These are phyloP conservation scores for Entosphenus tridentatus DNA, from an alignment of 2,113 vertebrate genomes.

Conservation along the genomic window DNA sequence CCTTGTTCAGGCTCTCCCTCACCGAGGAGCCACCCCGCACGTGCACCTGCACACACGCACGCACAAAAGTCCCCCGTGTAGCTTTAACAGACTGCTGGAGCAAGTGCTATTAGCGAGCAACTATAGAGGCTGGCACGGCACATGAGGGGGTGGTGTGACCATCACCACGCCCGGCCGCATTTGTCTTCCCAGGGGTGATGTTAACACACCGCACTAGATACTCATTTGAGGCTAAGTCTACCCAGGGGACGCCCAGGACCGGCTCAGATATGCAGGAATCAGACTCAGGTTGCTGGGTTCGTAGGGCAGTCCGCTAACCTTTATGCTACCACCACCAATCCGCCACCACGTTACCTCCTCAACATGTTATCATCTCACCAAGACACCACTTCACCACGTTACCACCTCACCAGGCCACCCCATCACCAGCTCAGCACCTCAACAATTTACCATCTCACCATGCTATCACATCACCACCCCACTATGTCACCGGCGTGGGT, in stretches of 20 bases:
- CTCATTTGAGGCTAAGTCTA: not conserved
- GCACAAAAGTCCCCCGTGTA: not conserved
- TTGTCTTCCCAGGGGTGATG: not conserved
- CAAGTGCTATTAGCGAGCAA: not conserved
- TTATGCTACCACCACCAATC: not conserved
- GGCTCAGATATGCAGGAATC: no score
- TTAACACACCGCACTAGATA: not conserved
- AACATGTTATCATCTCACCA: no score
- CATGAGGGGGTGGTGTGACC: not conserved
- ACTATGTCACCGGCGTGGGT: not conserved
- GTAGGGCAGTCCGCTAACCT: no score
- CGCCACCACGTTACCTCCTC: not conserved
- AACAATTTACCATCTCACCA: no score
- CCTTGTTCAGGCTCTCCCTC: conserved; percentile 88
- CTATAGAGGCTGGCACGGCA: not conserved
- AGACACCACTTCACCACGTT: no score
- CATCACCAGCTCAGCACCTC: no score
- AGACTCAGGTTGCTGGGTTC: no score
- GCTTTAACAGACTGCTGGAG: not conserved
- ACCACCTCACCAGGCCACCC: no score
- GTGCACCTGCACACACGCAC: conserved; percentile 38
- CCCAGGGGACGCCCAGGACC: not conserved
- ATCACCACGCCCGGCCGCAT: not conserved
- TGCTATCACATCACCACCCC: not conserved
- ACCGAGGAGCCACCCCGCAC: conserved; percentile 90